Evolutionary conservation across 1,140 invertebrate species (phyloP).

Genomic region (Drosophila quadrilineata): DNA sequence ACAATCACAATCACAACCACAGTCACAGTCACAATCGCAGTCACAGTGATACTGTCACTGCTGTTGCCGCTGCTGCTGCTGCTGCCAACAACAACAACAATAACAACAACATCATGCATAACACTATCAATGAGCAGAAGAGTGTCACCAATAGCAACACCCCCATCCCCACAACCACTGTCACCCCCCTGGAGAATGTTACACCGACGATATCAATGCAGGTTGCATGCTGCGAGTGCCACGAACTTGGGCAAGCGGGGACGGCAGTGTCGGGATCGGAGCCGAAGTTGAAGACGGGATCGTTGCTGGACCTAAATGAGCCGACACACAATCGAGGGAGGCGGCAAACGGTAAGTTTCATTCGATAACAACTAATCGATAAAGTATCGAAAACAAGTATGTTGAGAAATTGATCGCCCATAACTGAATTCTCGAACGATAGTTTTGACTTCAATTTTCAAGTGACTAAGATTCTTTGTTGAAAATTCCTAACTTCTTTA

Average conservation of each 20-base stretch:
- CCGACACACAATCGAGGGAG: neutral
- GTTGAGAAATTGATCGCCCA: too few relatives aligned
- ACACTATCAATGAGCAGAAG: conserved; percentile 9
- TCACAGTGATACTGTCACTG: conserved; percentile 3
- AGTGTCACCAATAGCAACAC: neutral
- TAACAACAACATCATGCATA: conserved; percentile 18
- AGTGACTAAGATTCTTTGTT: too few relatives aligned
- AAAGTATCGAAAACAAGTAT: neutral
- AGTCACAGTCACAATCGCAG: conserved; percentile 14
- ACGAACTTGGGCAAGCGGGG: conserved; percentile 3
- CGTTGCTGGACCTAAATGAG: conserved; percentile 46
- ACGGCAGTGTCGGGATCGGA: too few relatives aligned
- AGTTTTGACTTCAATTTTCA: too few relatives aligned
- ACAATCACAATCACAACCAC: neutral
- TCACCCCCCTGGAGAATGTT: neutral
- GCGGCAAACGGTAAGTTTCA: conserved; percentile 17
- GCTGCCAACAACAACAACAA: conserved; percentile 13
- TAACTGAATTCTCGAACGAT: too few relatives aligned
- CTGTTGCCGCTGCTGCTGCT: conserved; percentile 15
- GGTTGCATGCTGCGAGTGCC: conserved; percentile 3
- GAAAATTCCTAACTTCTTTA: too few relatives aligned
- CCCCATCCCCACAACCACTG: neutral
- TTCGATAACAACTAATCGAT: neutral
- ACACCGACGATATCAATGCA: neutral
- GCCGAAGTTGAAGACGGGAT: conserved; percentile 38